Evolutionary conservation across 2,113 vertebrate species (phyloP), one percentile per base, ranked within the genome.

Genomic region (Lanius collurio): DNA sequence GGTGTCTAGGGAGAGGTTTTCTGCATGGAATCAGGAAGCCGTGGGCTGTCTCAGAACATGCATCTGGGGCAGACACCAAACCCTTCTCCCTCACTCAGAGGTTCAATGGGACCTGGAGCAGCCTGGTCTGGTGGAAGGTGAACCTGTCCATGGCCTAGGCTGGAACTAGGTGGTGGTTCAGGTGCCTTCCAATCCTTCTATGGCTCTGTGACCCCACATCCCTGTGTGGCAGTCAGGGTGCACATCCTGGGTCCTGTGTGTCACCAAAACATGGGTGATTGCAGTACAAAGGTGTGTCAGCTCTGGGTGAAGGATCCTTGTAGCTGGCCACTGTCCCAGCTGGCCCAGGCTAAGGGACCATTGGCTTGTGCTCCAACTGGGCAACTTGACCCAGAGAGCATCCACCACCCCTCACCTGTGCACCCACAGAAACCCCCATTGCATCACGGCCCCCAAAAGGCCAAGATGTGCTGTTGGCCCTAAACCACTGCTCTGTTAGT

Each of bases 201-300:
- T 41, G 47, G 4, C 18, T 21, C 53, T 68, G 23, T 41, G n/a
- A 19, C 5, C 30, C 37, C 57, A 31, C 26, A 7, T 14, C 65
- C 49, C 71, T 53, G 27, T 0, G 3, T 14, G 47, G 70, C 55
- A 33, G 30, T 31, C 60, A 56, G 53, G 35, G 53, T 27, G 68
- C 60, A 9, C 35, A n/a, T 37, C 46, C 35, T 68, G 77, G 31
- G 2, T n/a, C 7, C 2, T 1, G 15, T 30, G 28, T 31, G 26
- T 19, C 5, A 5, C 55, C 28, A 20, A 21, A 50, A 19, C 1
- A 1, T 3, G n/a, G 46, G 26, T 4, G 3, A 24, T 35, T 28
- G 26, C 52, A 11, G 13, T 3, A 17, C 26, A 19, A 55, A 63
- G 27, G 20, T 44, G 18, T 30, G 33, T 49, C 70, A 80, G 57